Evolutionary conservation across 1,140 invertebrate species (phyloP), one percentile per base, ranked within the genome.

Genomic region (Schlechtendalia chinensis): DNA sequence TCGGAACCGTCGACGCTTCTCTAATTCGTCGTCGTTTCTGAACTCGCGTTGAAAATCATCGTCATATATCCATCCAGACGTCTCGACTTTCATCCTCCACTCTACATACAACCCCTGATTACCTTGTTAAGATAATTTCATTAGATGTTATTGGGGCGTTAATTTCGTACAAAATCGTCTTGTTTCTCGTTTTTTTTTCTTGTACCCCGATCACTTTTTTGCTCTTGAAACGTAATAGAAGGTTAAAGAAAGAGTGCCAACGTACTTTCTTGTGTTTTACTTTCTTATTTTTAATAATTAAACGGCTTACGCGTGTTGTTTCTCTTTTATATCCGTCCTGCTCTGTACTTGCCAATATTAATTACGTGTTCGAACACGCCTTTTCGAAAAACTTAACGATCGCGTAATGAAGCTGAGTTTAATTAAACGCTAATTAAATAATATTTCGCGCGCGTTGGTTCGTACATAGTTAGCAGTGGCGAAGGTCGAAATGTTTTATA

Each of bases 61-160:
- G n/a, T 27, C 65, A 50, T 69, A 50, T 69, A 69, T 39, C 67
- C 22, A 69, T 22, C 67, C 22, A 69, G 39, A 69, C 67, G 45
- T 69, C 67, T 50, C 22, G 8, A 24, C 45, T 50, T n/a, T n/a
- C n/a, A 69, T 39, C 22, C 45, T 50, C 22, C 45, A 17, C 16
- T 50, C 67, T 39, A 39, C 14, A 2, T 10, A 45, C 56, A 22
- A 8, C 22, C 10, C 75, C 14, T 45, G 54, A 79, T 79, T 79
- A 47, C 75, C 75, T 79, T 63, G 75, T 79, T 79, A 79, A 63
- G 45, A 63, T 79, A 63, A 79, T 79, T 58, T 63, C 24, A 32
- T 79, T 79, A 79, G 39, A 32, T 58, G 75, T 19, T 61, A 79
- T 79, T 47, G 58, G 39, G 39, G 56, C 75, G 58, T 79, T 79